These are phyloP conservation scores for Peromyscus aztecus DNA, from an alignment of 2,797 vertebrate species.

Conservation along the genomic window DNA sequence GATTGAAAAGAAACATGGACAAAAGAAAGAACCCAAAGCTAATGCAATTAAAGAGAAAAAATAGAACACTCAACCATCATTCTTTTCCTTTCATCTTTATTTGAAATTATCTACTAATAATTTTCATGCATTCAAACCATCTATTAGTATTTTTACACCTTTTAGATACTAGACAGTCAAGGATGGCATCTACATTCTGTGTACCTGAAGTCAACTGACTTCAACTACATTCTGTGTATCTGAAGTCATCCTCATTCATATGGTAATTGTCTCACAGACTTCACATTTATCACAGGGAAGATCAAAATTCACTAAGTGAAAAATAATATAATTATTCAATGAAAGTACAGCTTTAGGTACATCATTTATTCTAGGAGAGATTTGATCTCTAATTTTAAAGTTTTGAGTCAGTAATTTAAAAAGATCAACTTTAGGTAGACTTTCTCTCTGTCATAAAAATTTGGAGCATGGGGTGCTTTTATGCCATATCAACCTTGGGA, in stretches of 20 bases:
- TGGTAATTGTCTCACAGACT: conserved; percentile 63
- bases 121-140: conserved; percentile 62
- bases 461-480: not conserved
- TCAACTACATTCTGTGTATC: conserved; percentile 62
- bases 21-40: conserved; percentile 6
- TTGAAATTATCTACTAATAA: conserved; percentile 63
- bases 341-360: conserved; percentile 39
- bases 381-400: conserved; percentile 25
- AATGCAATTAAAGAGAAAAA: conserved; percentile 70
- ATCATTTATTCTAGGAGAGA: conserved; percentile 54
- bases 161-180: conserved; percentile 74
- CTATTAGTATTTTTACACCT: conserved; percentile 59
- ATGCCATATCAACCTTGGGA: not conserved
- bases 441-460: conserved; percentile 8
- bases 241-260: conserved; percentile 70
- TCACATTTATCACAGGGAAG: conserved; percentile 64
- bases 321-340: conserved; percentile 61
- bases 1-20: conserved; percentile 72
- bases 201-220: conserved; percentile 46
- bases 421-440: conserved; percentile 28
- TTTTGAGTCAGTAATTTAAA: not conserved
- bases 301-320: conserved; percentile 66
- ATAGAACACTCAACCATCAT: not conserved
- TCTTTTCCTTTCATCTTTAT: conserved; percentile 71
- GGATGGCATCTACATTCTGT: conserved; percentile 54